Conservation (phyloP, 2,888 invertebrate species). For the Mechanitis mazaeus region DNA sequence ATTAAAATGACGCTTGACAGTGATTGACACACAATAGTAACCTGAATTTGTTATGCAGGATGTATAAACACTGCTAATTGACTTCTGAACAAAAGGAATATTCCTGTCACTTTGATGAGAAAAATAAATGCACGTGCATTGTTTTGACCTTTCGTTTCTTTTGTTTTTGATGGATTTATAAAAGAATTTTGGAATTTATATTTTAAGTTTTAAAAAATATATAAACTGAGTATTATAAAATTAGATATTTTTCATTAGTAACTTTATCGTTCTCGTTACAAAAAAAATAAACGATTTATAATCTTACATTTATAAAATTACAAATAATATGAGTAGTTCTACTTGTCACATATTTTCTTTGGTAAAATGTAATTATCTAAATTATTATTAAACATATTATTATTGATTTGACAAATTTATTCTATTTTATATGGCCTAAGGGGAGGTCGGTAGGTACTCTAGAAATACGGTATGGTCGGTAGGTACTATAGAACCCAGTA, state of each 20-base stretch:
- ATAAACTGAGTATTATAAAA: not conserved
- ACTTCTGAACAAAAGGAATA: slow-evolving; percentile 22
- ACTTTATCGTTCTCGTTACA: too few species aligned
- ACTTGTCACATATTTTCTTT: too few species aligned
- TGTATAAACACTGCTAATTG: slow-evolving; percentile 20
- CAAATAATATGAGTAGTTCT: too few species aligned
- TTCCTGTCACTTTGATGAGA: slow-evolving; percentile 6
- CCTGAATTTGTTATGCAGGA: slow-evolving; percentile 14
- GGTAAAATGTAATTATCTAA: too few species aligned
- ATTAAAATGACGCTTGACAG: slow-evolving; percentile 10
- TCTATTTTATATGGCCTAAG: too few species aligned
- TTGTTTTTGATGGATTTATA: not conserved
- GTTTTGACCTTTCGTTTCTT: not conserved
- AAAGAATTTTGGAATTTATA: not conserved
- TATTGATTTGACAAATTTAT: too few species aligned
- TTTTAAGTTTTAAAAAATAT: not conserved
- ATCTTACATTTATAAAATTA: too few species aligned
- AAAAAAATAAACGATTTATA: too few species aligned
- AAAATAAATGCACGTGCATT: not conserved
- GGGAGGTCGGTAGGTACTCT: too few species aligned
- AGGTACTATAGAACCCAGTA: too few species aligned
- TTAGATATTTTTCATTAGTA: not conserved
- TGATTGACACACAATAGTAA: slow-evolving; percentile 19
- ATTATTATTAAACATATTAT: too few species aligned
- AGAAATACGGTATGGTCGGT: too few species aligned